Conservation (phyloP, 2,113 vertebrate species). For the Bufo bufo region DNA sequence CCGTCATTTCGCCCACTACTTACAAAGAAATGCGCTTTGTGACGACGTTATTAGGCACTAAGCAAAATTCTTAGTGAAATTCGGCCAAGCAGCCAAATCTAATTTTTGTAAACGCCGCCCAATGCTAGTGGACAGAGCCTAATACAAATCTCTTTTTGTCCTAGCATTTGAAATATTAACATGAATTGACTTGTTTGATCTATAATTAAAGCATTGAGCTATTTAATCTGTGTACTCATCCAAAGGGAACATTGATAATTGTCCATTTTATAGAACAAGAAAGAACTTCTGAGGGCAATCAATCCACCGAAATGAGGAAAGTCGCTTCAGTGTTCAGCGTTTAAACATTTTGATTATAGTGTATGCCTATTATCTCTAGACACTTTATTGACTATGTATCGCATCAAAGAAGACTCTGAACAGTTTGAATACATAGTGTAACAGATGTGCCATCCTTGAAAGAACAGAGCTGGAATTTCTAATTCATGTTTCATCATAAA, state of each 20-base stretch:
- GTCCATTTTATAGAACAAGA: neutral
- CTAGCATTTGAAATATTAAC: neutral
- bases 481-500: neutral
- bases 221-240: constrained; percentile 2
- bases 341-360: neutral
- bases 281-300: neutral
- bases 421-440: neutral
- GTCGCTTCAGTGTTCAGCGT: neutral
- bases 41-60: too few species aligned
- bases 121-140: neutral
- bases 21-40: too few species aligned
- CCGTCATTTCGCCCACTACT: too few species aligned
- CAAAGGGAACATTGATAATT: constrained; percentile 28
- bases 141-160: neutral
- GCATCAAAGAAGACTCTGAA: neutral
- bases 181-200: neutral
- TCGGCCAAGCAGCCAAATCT: too few species aligned
- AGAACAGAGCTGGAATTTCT: neutral
- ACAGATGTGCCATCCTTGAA: neutral
- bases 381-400: neutral
- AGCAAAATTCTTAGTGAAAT: too few species aligned
- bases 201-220: neutral
- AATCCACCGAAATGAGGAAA: neutral
- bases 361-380: neutral
- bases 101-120: too few species aligned